Conservation (phyloP, 2,888 invertebrate species). For the Cetonia aurata region DNA sequence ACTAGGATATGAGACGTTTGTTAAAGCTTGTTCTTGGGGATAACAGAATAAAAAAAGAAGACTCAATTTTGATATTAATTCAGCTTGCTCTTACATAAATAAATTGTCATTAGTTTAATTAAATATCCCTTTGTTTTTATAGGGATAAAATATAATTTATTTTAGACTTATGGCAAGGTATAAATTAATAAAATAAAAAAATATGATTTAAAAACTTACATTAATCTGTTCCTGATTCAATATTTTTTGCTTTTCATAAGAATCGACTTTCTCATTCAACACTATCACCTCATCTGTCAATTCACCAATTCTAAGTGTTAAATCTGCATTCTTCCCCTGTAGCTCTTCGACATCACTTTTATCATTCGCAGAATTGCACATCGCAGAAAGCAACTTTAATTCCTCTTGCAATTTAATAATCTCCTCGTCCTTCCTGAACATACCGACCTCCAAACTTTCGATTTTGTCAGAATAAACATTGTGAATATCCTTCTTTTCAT, state of each 20-base stretch:
- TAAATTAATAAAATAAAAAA: too few species aligned
- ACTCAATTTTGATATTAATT: too few species aligned
- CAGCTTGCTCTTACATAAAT: too few species aligned
- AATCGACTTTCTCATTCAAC: slow-evolving; percentile 49
- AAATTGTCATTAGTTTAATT: too few species aligned
- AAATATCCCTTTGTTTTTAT: too few species aligned
- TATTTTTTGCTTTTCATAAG: slow-evolving; percentile 21
- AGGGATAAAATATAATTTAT: too few species aligned
- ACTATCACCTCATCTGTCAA: slow-evolving; percentile 50
- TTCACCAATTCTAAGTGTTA: slow-evolving; percentile 21
- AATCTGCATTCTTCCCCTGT: slow-evolving; percentile 16
- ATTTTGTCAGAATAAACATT: slow-evolving; percentile 27
- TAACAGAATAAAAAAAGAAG: too few species aligned
- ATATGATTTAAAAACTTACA: slow-evolving; percentile 25
- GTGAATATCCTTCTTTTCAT: slow-evolving; percentile 39
- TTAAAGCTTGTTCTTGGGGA: too few species aligned
- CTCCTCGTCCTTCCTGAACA: slow-evolving; percentile 43
- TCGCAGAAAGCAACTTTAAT: slow-evolving; percentile 8
- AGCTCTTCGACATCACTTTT: slow-evolving; percentile 11
- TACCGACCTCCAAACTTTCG: slow-evolving; percentile 29
- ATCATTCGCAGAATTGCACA: background rate
- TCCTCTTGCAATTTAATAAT: slow-evolving; percentile 39
- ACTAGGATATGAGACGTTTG: too few species aligned
- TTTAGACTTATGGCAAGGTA: too few species aligned
- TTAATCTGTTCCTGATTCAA: slow-evolving; percentile 19